Evolutionary conservation across 64 coral and sea anemone species (phyloP).

Genomic region (Acropora tenuis): DNA sequence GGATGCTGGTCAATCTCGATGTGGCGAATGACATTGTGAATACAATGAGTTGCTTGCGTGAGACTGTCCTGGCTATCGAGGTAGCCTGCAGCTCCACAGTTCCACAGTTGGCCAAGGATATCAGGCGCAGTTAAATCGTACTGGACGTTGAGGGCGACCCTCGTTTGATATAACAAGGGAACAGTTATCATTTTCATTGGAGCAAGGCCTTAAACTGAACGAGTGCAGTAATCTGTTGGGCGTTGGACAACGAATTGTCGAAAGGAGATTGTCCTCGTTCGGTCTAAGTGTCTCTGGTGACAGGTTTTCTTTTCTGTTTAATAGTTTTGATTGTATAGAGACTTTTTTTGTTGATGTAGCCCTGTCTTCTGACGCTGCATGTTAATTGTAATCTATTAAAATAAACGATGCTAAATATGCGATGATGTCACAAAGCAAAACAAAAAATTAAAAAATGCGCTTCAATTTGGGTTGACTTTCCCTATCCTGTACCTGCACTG

Average conservation of each 20-base stretch:
- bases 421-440: no score
- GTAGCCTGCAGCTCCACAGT: background rate
- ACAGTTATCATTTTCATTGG: conserved; percentile 65
- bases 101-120: background rate
- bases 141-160: conserved; percentile 34
- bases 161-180: conserved; percentile 46
- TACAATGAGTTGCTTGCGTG: conserved; percentile 7
- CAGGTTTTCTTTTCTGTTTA: no score
- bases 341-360: background rate
- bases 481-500: no score
- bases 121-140: background rate
- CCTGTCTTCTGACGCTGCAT: background rate
- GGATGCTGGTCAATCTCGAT: conserved; percentile 53
- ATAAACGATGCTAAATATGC: no score
- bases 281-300: conserved; percentile 2
- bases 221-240: conserved; percentile 46
- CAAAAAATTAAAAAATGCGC: no score
- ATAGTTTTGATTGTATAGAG: background rate
- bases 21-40: conserved; percentile 37
- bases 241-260: conserved; percentile 24
- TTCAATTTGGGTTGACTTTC: no score
- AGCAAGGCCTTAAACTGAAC: conserved; percentile 65
- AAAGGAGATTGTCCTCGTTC: conserved; percentile 48
- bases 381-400: background rate
- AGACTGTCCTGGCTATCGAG: conserved; percentile 6